Evolutionary conservation across 64 coral and sea anemone genomes (phyloP).

Genomic region (Platygyra sinensis): DNA sequence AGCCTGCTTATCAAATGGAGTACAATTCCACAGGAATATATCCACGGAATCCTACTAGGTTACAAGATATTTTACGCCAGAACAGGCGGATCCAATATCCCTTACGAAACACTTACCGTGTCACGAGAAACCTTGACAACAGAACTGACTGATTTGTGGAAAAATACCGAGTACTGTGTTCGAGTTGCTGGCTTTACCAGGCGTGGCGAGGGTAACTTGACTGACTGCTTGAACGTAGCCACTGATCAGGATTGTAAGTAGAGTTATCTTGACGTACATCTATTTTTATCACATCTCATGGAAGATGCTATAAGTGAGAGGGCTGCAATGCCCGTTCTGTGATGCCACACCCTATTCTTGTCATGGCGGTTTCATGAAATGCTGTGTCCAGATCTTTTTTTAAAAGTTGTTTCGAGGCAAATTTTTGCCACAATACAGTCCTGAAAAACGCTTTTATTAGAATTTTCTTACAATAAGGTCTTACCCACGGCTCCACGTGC

Average conservation of each 20-base stretch:
- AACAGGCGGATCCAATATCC: background rate
- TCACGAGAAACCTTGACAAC: background rate
- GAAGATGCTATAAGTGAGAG: background rate
- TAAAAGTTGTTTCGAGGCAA: too few species aligned
- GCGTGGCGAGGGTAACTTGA: conserved; percentile 4
- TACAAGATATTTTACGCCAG: background rate
- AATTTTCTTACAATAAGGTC: too few species aligned
- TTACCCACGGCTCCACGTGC: too few species aligned
- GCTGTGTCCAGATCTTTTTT: too few species aligned
- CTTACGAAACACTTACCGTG: background rate
- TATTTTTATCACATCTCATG: background rate
- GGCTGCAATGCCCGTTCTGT: too few species aligned
- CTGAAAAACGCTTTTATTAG: too few species aligned
- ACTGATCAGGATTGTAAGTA: conserved; percentile 6
- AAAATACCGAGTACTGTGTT: background rate
- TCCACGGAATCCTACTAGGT: background rate
- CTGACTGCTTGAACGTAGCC: background rate
- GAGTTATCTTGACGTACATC: background rate
- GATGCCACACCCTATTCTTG: too few species aligned
- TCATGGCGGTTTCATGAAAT: too few species aligned
- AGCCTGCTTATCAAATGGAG: background rate
- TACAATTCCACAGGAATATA: background rate
- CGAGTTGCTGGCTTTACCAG: conserved; percentile 19
- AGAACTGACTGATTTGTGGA: background rate
- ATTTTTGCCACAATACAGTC: too few species aligned